These are phyloP conservation scores for Elephas maximus DNA, from an alignment of 2,113 vertebrate genomes.

Conservation along the genomic window DNA sequence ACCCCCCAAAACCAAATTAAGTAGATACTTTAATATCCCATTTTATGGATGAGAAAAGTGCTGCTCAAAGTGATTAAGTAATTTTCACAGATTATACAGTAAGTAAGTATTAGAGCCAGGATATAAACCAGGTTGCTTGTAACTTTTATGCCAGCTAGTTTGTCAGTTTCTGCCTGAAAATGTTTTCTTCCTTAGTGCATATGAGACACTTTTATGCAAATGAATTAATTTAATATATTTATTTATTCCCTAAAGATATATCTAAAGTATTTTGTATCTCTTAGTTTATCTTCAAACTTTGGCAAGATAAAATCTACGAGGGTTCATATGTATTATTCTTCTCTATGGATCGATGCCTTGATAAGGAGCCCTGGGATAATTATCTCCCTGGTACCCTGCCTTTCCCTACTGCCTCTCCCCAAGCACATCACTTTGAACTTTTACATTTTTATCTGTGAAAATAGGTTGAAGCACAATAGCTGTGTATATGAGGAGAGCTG, in stretches of 20 bases:
- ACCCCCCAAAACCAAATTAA: not conserved
- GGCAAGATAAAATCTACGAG: not conserved
- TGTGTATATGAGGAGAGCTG: not conserved
- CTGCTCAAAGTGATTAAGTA: not conserved
- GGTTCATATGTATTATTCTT: not conserved
- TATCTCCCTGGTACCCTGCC: not conserved
- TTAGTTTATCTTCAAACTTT: not conserved
- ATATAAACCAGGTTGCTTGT: not conserved
- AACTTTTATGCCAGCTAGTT: not conserved
- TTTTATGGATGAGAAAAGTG: constrained; percentile 20
- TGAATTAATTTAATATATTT: constrained; percentile 3
- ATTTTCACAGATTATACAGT: not conserved
- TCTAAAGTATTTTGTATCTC: not conserved
- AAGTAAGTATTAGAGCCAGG: not conserved
- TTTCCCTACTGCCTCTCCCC: not conserved
- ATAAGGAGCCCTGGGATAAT: not conserved
- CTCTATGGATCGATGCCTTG: not conserved
- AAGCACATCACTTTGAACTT: constrained; percentile 12
- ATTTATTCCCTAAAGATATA: constrained; percentile 20
- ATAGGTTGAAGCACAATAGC: not conserved
- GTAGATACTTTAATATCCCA: not conserved
- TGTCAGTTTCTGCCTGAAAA: constrained; percentile 27
- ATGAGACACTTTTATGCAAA: constrained; percentile 9
- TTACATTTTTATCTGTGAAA: not conserved
- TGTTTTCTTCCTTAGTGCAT: constrained; percentile 1